Evolutionary conservation across 2,888 invertebrate species (phyloP).

Genomic region (Trachelus tabidus): DNA sequence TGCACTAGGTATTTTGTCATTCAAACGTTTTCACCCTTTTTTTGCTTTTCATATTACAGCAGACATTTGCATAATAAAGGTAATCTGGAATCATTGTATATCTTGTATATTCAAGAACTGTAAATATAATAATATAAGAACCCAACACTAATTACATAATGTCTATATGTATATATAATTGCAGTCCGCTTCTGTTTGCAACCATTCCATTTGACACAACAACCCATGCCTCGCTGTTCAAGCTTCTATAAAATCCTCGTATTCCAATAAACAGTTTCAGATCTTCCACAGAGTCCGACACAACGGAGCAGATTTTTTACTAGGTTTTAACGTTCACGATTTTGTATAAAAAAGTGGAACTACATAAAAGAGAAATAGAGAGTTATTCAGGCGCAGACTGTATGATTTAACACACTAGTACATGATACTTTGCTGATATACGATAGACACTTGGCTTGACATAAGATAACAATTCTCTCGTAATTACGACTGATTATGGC

Average conservation of each 20-base stretch:
- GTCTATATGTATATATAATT: background rate
- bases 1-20: no score
- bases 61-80: background rate
- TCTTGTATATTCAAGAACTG: background rate
- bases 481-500: conserved; percentile 19
- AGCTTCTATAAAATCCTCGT: background rate
- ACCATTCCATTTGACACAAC: background rate
- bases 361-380: background rate
- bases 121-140: background rate
- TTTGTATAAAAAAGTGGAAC: background rate
- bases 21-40: no score
- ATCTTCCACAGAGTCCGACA: background rate
- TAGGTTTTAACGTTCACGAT: background rate
- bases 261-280: background rate
- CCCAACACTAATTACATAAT: background rate
- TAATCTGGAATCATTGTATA: background rate
- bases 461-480: conserved; percentile 23
- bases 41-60: no score
- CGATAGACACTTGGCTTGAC: conserved; percentile 35
- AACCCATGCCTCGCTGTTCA: background rate
- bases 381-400: conserved; percentile 33
- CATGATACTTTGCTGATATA: conserved; percentile 25
- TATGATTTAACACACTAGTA: conserved; percentile 36
- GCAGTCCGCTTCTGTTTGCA: background rate
- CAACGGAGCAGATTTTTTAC: background rate